phyloP scores from a whole-genome alignment of 2,888 invertebrate genomes.

The Diarsia brunnea region DNA sequence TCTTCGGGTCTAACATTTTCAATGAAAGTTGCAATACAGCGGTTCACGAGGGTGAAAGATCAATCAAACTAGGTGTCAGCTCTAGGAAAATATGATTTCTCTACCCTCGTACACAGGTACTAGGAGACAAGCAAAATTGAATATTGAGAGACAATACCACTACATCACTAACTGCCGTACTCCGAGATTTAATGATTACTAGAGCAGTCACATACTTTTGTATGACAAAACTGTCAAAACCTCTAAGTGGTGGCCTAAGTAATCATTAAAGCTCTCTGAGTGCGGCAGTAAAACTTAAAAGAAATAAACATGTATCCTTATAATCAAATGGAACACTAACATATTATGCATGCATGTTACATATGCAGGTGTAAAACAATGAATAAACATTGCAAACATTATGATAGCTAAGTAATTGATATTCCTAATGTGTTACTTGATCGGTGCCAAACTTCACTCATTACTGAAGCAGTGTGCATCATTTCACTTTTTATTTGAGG shows the following conservation, averaged over 20 bases:
- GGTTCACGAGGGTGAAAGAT: too few species aligned
- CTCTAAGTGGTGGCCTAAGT: too few species aligned
- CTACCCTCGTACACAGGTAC: too few species aligned
- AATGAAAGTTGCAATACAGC: too few species aligned
- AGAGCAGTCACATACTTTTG: too few species aligned
- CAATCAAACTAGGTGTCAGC: too few species aligned
- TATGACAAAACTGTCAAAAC: too few species aligned
- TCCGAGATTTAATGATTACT: too few species aligned
- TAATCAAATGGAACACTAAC: conserved; percentile 14
- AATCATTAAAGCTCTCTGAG: too few species aligned
- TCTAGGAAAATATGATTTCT: too few species aligned
- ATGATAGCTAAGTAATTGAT: conserved; percentile 56
- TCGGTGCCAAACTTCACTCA: conserved; percentile 53
- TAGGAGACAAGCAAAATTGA: neutral
- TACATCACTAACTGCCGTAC: conserved; percentile 15
- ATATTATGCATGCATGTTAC: conserved; percentile 42
- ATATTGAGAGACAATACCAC: neutral
- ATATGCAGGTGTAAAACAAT: conserved; percentile 58
- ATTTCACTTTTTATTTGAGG: conserved; percentile 57
- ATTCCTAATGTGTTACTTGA: conserved; percentile 48
- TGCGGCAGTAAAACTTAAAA: neutral
- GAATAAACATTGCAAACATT: conserved; percentile 63
- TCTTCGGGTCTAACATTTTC: too few species aligned
- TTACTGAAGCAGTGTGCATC: conserved; percentile 26
- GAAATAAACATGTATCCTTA: conserved; percentile 8